Base-by-base conservation (phyloP, 2,797 vertebrate genomes). In the Eutrigla gurnardus region DNA sequence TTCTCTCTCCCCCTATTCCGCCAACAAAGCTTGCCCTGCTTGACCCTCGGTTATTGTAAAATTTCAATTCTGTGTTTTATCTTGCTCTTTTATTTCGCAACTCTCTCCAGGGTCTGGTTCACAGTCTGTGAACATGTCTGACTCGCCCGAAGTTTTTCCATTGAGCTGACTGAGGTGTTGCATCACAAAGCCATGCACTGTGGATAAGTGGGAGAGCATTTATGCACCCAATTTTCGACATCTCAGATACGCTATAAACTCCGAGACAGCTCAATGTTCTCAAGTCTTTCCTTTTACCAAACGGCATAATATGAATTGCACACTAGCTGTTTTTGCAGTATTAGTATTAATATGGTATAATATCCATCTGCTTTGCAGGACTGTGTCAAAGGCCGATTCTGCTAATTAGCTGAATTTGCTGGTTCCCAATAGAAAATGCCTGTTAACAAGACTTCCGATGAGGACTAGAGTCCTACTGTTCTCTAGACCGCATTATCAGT, bases 51-150 rank as follows among this genome's bases (percentile, higher is more conserved):
- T 84, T 86, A 77, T 89, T 86, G 78, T 81, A 75, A 80, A 79
- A 87, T 85, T 83, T 83, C 55, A 76, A 86, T 82, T 80, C 61
- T 2, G 54, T 52, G 78, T 61, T 83, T 87, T 86, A 88, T 92
- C 82, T 86, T 7, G 12, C 61, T 6, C 65, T 40, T 71, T 76
- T 66, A 39, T 74, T 88, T 83, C 47, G 0, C 73, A 73, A 61
- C 55, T 13, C 70, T 87, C 84, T 87, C 82, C 70, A 43, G 74
- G 62, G 85, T 77, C 70, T 77, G 78, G 78, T 76, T 84, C 82
- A 57, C 73, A 70, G 78, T 65, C 65, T 62, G 64, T 37, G 13
- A 71, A 78, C 66, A 73, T 35, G 81, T 86, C 78, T 92, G 89
- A 89, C 82, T 90, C 86, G 87, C 52, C 78, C 62, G 0, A 10